Percentiles rank a stretch among this genome's conserved stretches.
phyloP scores from a whole-genome alignment of 2,797 vertebrate species.

The Alcedo quadribrachys region DNA sequence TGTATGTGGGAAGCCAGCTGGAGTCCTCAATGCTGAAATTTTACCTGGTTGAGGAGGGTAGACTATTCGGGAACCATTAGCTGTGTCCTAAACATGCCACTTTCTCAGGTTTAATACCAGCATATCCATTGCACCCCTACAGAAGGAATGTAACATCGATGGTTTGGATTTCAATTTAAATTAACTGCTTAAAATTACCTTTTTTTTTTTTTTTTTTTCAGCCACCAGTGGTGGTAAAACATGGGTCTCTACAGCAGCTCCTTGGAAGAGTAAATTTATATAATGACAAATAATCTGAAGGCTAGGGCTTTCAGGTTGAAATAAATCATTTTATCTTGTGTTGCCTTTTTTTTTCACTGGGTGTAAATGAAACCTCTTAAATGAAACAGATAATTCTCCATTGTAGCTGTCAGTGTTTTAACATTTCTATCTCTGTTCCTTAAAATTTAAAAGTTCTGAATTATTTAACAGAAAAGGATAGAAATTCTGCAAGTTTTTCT shows the following conservation, averaged over 20 bases:
- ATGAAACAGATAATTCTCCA: not conserved
- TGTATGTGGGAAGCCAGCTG: not conserved
- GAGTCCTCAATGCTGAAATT: not conserved
- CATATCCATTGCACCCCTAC: not conserved
- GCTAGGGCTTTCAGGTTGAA: not conserved
- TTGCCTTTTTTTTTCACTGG: not conserved
- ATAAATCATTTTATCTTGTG: not conserved
- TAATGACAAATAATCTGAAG: not conserved
- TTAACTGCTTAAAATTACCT: not conserved
- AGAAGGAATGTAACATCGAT: not conserved
- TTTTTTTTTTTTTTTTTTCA: not conserved
- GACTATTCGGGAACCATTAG: not conserved
- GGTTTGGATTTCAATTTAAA: not conserved
- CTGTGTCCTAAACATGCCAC: not conserved
- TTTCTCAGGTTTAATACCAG: not conserved
- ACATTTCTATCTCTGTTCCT: not conserved
- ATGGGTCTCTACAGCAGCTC: not conserved
- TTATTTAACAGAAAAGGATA: not conserved
- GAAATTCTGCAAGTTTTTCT: not conserved
- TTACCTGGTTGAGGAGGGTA: not conserved
- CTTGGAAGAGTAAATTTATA: not conserved
- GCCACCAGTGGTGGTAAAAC: not conserved
- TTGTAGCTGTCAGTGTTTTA: not conserved
- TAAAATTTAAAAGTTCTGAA: not conserved
- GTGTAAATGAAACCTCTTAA: not conserved